Evolutionary conservation across 2,888 invertebrate species (phyloP).

Genomic region (Mesorhabditis sp.): DNA sequence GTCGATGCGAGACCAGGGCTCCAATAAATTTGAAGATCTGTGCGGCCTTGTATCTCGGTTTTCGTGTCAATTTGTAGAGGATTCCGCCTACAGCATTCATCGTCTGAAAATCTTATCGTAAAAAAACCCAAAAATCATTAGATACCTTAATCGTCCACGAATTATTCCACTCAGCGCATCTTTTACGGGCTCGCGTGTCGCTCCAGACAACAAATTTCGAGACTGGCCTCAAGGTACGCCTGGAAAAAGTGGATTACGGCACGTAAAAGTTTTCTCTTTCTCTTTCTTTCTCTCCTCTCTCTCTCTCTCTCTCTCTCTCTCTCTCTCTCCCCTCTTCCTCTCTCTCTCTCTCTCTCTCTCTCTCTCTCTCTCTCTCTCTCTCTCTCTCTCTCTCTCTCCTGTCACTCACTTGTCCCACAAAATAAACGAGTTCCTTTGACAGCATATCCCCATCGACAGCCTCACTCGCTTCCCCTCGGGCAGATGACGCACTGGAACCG

Average conservation of each 20-base stretch:
- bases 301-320: no score
- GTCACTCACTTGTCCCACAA: constrained; percentile 72
- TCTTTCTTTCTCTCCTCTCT: neutral
- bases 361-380: no score
- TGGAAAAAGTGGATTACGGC: no score
- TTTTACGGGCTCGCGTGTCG: constrained; percentile 67
- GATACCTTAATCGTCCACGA: constrained; percentile 31
- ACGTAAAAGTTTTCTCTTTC: neutral
- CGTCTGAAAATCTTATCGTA: constrained; percentile 14
- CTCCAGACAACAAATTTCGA: constrained; percentile 71
- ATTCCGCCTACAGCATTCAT: constrained; percentile 67
- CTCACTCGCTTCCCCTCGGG: neutral
- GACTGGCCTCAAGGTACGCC: neutral
- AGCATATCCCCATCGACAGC: constrained; percentile 71
- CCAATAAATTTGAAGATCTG: constrained; percentile 68
- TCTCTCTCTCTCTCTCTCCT: neutral
- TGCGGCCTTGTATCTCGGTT: constrained; percentile 77
- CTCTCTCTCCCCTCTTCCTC: no score
- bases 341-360: no score
- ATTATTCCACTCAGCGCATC: constrained; percentile 41
- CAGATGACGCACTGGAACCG: neutral
- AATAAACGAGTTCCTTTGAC: constrained; percentile 77
- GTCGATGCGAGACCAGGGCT: constrained; percentile 47
- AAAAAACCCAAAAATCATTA: neutral
- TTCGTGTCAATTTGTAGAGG: constrained; percentile 75